A percentile compares a stretch with the other conserved stretches of the same genome.
These are phyloP conservation scores for Torymus auratus DNA, from an alignment of 2,888 invertebrate genomes.

Conservation along the genomic window DNA sequence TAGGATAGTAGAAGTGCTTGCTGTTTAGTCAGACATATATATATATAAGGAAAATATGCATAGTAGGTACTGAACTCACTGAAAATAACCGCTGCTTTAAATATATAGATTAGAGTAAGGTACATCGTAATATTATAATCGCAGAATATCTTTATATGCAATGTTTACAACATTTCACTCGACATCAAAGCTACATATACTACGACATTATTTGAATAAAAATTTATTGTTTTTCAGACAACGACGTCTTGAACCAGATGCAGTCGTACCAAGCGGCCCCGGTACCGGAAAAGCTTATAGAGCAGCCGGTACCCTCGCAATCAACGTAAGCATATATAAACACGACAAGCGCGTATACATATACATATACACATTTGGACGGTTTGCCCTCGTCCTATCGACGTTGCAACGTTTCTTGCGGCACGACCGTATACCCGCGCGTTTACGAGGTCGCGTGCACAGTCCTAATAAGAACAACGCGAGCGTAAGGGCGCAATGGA, in stretches of 20 bases:
- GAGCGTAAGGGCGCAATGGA: background rate
- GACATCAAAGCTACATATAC: too few relatives aligned
- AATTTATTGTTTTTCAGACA: constrained; percentile 58
- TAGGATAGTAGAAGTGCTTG: too few relatives aligned
- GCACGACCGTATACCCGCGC: background rate
- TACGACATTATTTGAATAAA: too few relatives aligned
- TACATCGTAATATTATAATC: too few relatives aligned
- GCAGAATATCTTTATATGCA: too few relatives aligned
- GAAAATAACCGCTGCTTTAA: too few relatives aligned
- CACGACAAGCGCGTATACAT: background rate
- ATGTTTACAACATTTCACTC: too few relatives aligned
- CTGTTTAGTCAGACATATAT: too few relatives aligned
- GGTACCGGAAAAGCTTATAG: constrained; percentile 84
- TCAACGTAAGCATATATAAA: constrained; percentile 82
- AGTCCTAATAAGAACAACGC: constrained; percentile 29
- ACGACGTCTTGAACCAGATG: constrained; percentile 76
- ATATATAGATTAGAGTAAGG: too few relatives aligned
- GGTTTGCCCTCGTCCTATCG: constrained; percentile 5
- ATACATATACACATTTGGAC: background rate
- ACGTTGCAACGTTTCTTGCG: background rate
- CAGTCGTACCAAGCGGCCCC: constrained; percentile 84
- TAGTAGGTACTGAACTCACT: too few relatives aligned
- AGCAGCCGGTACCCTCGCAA: constrained; percentile 85
- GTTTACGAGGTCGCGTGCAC: constrained; percentile 27
- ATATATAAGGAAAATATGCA: too few relatives aligned